Evolutionary conservation across 2,888 invertebrate genomes (phyloP).

Genomic region (Melipona bicolor): DNA sequence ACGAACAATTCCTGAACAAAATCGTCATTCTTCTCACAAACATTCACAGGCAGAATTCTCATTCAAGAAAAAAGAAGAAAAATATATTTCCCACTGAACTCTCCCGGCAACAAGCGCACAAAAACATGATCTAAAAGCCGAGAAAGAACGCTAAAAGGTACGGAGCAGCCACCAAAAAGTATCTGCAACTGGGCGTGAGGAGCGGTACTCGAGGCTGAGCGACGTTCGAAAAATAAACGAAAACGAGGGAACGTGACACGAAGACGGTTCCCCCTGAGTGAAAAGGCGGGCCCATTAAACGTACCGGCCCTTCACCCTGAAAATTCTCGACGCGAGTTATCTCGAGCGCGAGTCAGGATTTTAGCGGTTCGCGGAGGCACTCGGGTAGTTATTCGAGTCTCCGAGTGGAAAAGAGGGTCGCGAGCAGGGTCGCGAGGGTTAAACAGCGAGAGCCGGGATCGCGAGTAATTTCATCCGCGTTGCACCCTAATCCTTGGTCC

Average conservation of each 20-base stretch:
- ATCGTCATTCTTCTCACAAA: too few relatives aligned
- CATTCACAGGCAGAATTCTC: too few relatives aligned
- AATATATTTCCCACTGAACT: not conserved
- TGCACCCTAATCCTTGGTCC: not conserved
- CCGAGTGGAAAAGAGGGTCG: not conserved
- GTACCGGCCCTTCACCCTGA: slow-evolving; percentile 38
- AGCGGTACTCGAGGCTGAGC: not conserved
- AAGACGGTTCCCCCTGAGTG: slow-evolving; percentile 8
- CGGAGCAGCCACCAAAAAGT: not conserved
- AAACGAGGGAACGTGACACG: slow-evolving; percentile 13
- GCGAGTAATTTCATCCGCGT: slow-evolving; percentile 44
- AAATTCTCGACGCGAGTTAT: slow-evolving; percentile 52
- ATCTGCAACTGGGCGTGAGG: not conserved
- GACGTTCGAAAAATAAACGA: slow-evolving; percentile 20
- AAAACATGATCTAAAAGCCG: not conserved
- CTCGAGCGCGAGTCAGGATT: slow-evolving; percentile 27
- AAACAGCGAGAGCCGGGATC: slow-evolving; percentile 20
- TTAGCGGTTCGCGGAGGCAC: slow-evolving; percentile 15
- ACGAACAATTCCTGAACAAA: too few relatives aligned
- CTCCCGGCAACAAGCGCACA: not conserved
- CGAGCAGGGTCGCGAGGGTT: slow-evolving; percentile 20
- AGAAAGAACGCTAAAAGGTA: not conserved
- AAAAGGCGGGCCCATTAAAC: slow-evolving; percentile 41
- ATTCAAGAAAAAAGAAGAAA: not conserved
- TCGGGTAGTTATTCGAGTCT: not conserved